Evolutionary conservation across 92 coral and sea anemone genomes (phyloP).

Genomic region (Siderastrea radians): DNA sequence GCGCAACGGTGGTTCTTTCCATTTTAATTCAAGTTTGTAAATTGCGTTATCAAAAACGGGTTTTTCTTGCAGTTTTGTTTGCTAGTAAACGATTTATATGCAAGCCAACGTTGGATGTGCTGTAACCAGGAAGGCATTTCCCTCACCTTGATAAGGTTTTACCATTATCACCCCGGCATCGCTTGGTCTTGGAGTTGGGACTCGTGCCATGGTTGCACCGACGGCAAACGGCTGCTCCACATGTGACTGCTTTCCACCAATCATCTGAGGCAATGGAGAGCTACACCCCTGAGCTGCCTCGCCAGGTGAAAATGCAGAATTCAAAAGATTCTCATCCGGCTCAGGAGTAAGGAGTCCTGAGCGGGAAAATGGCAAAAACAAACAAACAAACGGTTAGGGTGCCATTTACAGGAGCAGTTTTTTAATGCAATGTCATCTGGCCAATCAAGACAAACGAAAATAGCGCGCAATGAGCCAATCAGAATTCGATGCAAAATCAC

Average conservation of each 20-base stretch:
- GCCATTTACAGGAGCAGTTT: too few relatives aligned
- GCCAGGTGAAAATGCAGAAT: neutral
- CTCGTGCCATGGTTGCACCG: neutral
- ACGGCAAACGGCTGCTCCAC: neutral
- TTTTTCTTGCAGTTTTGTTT: neutral
- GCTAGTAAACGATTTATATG: too few relatives aligned
- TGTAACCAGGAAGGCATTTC: neutral
- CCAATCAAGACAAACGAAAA: too few relatives aligned
- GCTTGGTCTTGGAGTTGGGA: constrained; percentile 29
- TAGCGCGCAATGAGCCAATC: neutral
- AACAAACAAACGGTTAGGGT: too few relatives aligned
- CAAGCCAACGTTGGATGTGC: too few relatives aligned
- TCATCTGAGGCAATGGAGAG: neutral
- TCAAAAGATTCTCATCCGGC: constrained; percentile 6
- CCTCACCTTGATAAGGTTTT: constrained; percentile 45
- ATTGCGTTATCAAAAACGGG: too few relatives aligned
- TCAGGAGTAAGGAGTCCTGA: constrained; percentile 24
- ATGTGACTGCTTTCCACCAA: constrained; percentile 15
- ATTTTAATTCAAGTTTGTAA: too few relatives aligned
- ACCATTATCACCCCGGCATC: constrained; percentile 33
- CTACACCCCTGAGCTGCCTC: neutral
- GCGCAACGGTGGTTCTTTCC: too few relatives aligned
- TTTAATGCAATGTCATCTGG: too few relatives aligned
- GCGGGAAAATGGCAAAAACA: neutral
- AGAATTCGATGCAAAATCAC: neutral